Evolutionary conservation across 2,797 vertebrate genomes (phyloP).

Genomic region (Sebastes vulpes): DNA sequence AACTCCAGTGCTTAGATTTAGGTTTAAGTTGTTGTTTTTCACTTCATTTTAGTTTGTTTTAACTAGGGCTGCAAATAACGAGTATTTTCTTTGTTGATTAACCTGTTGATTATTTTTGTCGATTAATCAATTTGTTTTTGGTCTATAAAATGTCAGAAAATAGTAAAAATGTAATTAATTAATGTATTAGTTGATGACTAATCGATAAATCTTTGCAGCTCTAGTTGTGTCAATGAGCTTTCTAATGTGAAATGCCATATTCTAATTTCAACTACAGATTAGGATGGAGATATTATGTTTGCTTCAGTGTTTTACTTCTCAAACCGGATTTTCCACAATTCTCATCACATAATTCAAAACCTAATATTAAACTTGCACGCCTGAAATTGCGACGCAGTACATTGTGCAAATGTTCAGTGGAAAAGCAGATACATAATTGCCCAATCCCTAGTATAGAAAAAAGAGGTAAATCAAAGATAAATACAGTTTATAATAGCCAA

Average conservation of each 20-base stretch:
- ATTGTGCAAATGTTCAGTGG: conserved; percentile 26
- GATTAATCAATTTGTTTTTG: background rate
- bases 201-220: background rate
- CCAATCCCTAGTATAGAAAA: conserved; percentile 1
- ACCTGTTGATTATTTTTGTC: background rate
- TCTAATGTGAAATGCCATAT: background rate
- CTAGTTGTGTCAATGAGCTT: background rate
- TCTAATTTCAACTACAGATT: conserved; percentile 18
- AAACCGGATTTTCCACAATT: background rate
- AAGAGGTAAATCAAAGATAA: background rate
- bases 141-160: background rate
- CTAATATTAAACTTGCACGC: background rate
- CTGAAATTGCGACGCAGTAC: conserved; percentile 6
- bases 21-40: background rate
- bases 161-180: no score
- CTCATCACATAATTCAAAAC: background rate
- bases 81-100: background rate
- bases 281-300: background rate
- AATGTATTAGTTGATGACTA: background rate
- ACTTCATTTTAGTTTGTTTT: background rate
- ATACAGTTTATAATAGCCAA: background rate
- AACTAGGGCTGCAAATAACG: background rate
- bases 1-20: background rate
- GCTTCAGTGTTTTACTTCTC: background rate
- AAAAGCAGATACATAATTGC: background rate